Evolutionary conservation across 2,113 vertebrate genomes (phyloP).

Genomic region (Thalassoma bifasciatum): DNA sequence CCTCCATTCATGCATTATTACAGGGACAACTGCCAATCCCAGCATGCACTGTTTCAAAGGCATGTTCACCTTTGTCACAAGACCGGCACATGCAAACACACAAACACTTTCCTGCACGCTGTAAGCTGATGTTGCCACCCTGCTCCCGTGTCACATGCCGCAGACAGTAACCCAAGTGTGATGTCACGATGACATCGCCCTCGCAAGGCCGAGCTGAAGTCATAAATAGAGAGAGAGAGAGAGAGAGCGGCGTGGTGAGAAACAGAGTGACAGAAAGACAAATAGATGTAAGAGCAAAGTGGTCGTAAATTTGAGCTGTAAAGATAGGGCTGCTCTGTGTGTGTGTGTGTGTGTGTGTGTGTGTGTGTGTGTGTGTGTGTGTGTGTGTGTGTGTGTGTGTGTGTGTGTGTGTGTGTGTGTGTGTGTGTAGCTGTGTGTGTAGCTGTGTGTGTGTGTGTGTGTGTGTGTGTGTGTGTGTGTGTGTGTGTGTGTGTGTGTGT

Average conservation of each 20-base stretch:
- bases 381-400: too few species aligned
- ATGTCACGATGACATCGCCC: slow-evolving; percentile 47
- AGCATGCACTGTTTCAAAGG: background rate
- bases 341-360: background rate
- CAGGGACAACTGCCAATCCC: background rate
- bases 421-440: slow-evolving; percentile 23
- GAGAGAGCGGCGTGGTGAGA: slow-evolving; percentile 4
- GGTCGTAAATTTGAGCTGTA: slow-evolving; percentile 53
- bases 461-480: slow-evolving; percentile 31
- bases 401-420: slow-evolving; percentile 30
- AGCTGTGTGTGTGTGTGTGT: slow-evolving; percentile 20
- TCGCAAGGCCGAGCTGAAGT: slow-evolving; percentile 22
- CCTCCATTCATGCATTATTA: background rate
- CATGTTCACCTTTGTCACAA: background rate
- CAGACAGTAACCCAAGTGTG: slow-evolving; percentile 18
- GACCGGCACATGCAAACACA: background rate
- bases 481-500: too few species aligned
- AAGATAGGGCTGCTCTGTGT: slow-evolving; percentile 16
- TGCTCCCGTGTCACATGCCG: background rate
- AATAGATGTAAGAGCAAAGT: slow-evolving; percentile 3
- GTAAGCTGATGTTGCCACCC: background rate
- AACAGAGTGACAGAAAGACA: slow-evolving; percentile 1
- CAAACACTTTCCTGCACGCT: slow-evolving; percentile 4
- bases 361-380: background rate
- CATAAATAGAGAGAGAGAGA: slow-evolving; percentile 20